Percentiles rank a stretch among this genome's conserved stretches.
Conservation (phyloP, 2,888 invertebrate genomes). For the Hypena proboscidalis region DNA sequence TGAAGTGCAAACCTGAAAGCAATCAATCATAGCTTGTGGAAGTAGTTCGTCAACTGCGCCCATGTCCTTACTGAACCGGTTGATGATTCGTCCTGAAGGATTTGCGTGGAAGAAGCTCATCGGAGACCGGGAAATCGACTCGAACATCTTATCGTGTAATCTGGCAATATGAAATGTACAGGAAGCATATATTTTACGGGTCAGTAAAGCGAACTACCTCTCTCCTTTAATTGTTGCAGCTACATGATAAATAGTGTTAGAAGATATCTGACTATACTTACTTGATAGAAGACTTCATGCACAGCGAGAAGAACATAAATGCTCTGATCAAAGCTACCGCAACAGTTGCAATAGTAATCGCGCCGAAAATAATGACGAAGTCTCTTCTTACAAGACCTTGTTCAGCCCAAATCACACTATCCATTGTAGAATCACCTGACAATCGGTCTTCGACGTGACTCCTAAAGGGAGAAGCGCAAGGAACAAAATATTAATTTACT, state of each 20-base stretch:
- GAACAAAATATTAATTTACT: background rate
- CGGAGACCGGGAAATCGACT: conserved; percentile 77
- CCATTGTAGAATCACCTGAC: conserved; percentile 71
- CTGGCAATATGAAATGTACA: conserved; percentile 47
- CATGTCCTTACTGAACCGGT: conserved; percentile 94
- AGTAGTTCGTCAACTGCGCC: conserved; percentile 92
- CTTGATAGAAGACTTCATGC: conserved; percentile 88
- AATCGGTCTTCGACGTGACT: conserved; percentile 72
- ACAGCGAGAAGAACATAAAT: conserved; percentile 87
- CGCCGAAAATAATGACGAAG: conserved; percentile 82
- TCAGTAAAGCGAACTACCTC: too few species aligned
- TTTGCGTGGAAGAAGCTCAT: conserved; percentile 92
- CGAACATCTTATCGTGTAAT: conserved; percentile 89
- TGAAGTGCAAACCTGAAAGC: conserved; percentile 87
- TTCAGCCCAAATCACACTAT: conserved; percentile 67
- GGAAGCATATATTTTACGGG: background rate
- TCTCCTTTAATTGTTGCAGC: too few species aligned
- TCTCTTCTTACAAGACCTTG: conserved; percentile 62
- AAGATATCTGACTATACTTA: too few species aligned
- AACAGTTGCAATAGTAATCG: conserved; percentile 83
- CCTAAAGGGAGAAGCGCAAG: conserved; percentile 51
- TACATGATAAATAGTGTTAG: too few species aligned
- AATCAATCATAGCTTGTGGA: conserved; percentile 90
- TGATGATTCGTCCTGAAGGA: conserved; percentile 91
- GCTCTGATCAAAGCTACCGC: conserved; percentile 87